Evolutionary conservation across 2,888 invertebrate species (phyloP).

Genomic region (Hipparchia semele): DNA sequence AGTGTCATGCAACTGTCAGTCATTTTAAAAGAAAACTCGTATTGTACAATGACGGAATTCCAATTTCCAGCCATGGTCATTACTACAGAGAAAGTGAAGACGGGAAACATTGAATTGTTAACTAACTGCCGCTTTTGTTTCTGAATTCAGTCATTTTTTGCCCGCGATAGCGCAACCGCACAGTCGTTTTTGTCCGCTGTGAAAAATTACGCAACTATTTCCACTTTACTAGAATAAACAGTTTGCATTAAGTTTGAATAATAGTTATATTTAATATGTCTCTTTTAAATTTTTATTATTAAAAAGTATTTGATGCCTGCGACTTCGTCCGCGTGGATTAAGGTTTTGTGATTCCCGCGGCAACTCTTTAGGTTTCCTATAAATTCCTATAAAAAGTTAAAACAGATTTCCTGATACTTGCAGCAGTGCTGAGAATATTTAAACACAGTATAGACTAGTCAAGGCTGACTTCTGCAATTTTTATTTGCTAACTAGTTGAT

Average conservation of each 20-base stretch:
- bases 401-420: no score
- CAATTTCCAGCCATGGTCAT: slow-evolving; percentile 35
- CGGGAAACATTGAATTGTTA: slow-evolving; percentile 45
- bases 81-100: slow-evolving; percentile 50
- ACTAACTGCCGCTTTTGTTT: slow-evolving; percentile 48
- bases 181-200: slow-evolving; percentile 42
- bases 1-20: neutral
- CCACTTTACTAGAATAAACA: slow-evolving; percentile 26
- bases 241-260: slow-evolving; percentile 9
- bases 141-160: slow-evolving; percentile 44
- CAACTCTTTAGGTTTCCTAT: no score
- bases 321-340: no score
- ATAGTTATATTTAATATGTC: neutral
- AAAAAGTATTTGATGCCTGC: no score
- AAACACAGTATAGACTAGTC: no score
- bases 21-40: slow-evolving; percentile 1
- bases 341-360: no score
- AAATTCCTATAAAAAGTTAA: no score
- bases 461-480: no score
- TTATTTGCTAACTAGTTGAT: no score
- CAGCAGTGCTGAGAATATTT: no score
- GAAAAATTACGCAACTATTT: slow-evolving; percentile 39
- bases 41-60: slow-evolving; percentile 5
- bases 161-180: slow-evolving; percentile 44
- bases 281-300: no score